Evolutionary conservation across 2,888 invertebrate species (phyloP).

Genomic region (Parnassius mnemosyne): DNA sequence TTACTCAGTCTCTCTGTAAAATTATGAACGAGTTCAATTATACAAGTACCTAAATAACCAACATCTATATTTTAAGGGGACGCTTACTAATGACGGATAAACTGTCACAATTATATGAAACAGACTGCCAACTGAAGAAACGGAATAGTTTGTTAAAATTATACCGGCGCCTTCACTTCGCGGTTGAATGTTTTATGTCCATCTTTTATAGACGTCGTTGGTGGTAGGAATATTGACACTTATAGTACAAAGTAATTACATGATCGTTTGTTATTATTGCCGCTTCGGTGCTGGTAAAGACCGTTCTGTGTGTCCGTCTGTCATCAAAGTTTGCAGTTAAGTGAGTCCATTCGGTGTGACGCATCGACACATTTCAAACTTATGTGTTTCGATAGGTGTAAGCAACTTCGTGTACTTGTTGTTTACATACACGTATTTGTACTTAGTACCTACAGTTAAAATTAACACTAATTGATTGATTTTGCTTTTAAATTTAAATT

Average conservation of each 20-base stretch:
- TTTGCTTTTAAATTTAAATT: too few relatives aligned
- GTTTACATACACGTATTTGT: too few relatives aligned
- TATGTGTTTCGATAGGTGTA: neutral
- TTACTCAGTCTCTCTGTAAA: too few relatives aligned
- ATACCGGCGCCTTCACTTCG: conserved; percentile 5
- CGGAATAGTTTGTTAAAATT: conserved; percentile 14
- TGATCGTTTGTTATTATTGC: conserved; percentile 17
- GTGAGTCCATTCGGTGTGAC: conserved; percentile 8
- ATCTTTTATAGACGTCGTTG: conserved; percentile 9
- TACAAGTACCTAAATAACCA: neutral
- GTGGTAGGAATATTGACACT: conserved; percentile 24
- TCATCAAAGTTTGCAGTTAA: conserved; percentile 13
- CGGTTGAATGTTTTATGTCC: conserved; percentile 18
- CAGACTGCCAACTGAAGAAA: conserved; percentile 21
- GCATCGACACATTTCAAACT: conserved; percentile 3
- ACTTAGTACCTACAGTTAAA: too few relatives aligned
- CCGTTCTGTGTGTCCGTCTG: conserved; percentile 13
- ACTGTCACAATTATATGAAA: conserved; percentile 17
- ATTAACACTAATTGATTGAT: too few relatives aligned
- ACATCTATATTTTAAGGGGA: conserved; percentile 11
- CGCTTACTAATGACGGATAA: conserved; percentile 13
- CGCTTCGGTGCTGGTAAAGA: neutral
- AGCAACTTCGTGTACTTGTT: too few relatives aligned
- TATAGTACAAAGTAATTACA: conserved; percentile 23
- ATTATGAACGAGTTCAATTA: too few relatives aligned